Base-by-base conservation (phyloP, 2,797 vertebrate species). In the Lycodopsis pacificus region DNA sequence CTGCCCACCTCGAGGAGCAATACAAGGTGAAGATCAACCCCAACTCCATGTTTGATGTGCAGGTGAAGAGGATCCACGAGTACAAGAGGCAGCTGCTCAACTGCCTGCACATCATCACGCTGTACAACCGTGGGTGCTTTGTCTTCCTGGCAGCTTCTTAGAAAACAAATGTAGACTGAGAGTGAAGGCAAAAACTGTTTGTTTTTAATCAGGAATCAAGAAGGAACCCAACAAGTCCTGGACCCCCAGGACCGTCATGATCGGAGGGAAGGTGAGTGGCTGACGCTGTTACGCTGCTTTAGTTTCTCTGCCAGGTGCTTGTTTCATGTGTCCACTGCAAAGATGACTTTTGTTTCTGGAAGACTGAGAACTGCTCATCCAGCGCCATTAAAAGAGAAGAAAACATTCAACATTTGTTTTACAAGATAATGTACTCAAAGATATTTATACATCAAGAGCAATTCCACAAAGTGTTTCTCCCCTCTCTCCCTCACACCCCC, bases 1-100 rank as follows among this genome's bases (percentile, higher is more conserved):
- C 97, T 0, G 95, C 90, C 0, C 84, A 96, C 12, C 93, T 98
- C 0, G 97, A 98, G 79, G 94, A 93, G 32, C 93, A 97, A 1
- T 97, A 96, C 85, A 96, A 97, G 73, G 95, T 98, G 79, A 96
- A 95, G 68, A 96, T 98, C 92, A 98, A 98, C 86, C 95, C 95
- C 32, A 90, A 89, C 83, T 98, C 97, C 3, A 96, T 98, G 94
- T 98, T 98, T 5, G 97, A 98, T 5, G 59, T 98, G 30, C 97
- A 98, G 3, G 97, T 98, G 89, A 98, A 98, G 88, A 95, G 97
- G 85, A 98, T 98, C 88, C 97, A 98, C 0, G 97, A 98, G 81
- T 98, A 98, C 84, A 98, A 98, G 62, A 88, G 97, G 40, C 97
- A 98, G 89, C 94, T 98, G 72, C 94, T 98, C 84, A 98, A 98